Base-by-base conservation (phyloP, 2,113 vertebrate species). In the Bombycilla garrulus region DNA sequence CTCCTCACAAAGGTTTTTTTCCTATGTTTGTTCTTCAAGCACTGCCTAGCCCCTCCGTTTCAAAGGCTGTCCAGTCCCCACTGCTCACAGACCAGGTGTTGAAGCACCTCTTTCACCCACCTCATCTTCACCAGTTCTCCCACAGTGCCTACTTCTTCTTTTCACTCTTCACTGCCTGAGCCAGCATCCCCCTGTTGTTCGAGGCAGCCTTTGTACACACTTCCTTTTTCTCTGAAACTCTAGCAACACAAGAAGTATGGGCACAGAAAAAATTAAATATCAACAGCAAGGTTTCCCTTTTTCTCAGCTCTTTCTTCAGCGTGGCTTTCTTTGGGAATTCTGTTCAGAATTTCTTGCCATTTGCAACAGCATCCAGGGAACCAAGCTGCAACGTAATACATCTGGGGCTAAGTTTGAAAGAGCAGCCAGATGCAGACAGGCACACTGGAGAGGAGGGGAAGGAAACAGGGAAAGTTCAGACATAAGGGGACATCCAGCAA, bases 171-270 rank as follows among this genome's bases (percentile, higher is more conserved):
- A 28, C 82, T 90, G 86, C 56, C 80, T 48, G 21, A 92, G 60
- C 92, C 86, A 84, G 53, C 61, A 86, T 83, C 69, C 56, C 89
- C 48, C 45, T 78, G 69, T 92, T 89, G 62, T 78, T 95, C 79
- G 93, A 84, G 85, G 71, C 86, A 90, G 77, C 60, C 93, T 86
- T 92, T 92, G 23, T 56, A 71, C 76, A 94, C 72, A 50, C 82
- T 95, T 94, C 94, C 94, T 88, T 96, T 96, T 96, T 96, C 76
- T 78, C 88, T 65, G 92, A 88, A 92, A 78, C 44, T 91, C 51
- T 70, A 90, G 35, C 67, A 80, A 60, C 3, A 10, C 35, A 78
- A 94, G 35, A 83, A 92, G 23, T 51, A 51, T 13, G 20, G 81
- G 28, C 48, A 81, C 44, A 67, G 90, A 90, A 85, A 81, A 90